A percentile compares a stretch with the other conserved stretches of the same genome.
Evolutionary conservation across 1,140 invertebrate species (phyloP).

Genomic region (Trichonephila clavata): DNA sequence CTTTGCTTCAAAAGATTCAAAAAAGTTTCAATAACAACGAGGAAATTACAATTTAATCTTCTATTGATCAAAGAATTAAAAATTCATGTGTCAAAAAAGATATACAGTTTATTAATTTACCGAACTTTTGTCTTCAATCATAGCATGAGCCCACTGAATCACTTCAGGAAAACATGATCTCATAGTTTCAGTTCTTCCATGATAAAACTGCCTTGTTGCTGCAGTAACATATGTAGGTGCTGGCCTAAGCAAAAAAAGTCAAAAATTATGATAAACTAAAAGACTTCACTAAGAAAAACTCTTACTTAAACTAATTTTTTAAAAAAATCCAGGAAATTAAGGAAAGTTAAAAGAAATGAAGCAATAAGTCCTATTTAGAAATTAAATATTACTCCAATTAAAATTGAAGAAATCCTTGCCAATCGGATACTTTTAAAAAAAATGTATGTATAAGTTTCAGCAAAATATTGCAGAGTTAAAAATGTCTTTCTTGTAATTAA

Average conservation of each 20-base stretch:
- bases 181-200: slow-evolving; percentile 84
- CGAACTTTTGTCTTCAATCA: slow-evolving; percentile 79
- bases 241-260: slow-evolving; percentile 77
- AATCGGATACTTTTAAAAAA: too few species aligned
- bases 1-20: too few species aligned
- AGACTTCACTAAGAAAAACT: not conserved
- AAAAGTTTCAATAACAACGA: too few species aligned
- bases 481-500: too few species aligned
- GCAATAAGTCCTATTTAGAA: too few species aligned
- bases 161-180: slow-evolving; percentile 82
- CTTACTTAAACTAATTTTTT: not conserved
- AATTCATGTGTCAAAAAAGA: too few species aligned
- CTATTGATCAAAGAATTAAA: too few species aligned
- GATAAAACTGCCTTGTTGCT: slow-evolving; percentile 82
- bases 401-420: slow-evolving; percentile 50
- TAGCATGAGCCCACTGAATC: slow-evolving; percentile 80
- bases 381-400: not conserved
- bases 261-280: too few species aligned
- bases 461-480: too few species aligned
- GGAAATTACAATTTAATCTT: too few species aligned
- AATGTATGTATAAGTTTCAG: too few species aligned
- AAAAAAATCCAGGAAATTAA: not conserved
- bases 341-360: not conserved
- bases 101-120: slow-evolving; percentile 76
- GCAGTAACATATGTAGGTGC: slow-evolving; percentile 84